Conservation (phyloP, 2,113 vertebrate species). For the Hepsetus odoe region DNA sequence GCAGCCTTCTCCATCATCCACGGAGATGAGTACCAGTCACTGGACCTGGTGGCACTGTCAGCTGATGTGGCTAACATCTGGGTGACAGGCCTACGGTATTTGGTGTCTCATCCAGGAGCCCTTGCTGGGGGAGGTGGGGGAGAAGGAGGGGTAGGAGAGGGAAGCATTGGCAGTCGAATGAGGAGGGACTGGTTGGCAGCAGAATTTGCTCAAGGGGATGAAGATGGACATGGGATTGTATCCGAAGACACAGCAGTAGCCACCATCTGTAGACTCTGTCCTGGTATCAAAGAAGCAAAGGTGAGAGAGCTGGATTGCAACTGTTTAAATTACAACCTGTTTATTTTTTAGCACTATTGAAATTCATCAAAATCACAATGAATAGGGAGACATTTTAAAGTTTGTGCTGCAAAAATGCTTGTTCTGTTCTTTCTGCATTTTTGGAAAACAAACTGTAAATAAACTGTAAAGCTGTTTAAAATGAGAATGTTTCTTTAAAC, state of each 20-base stretch:
- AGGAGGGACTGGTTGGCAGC: constrained; percentile 86
- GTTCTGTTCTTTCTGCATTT: neutral
- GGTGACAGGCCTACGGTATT: constrained; percentile 93
- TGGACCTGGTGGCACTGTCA: constrained; percentile 92
- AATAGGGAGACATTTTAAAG: neutral
- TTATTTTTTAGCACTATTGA: neutral
- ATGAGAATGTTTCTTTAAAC: neutral
- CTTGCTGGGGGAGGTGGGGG: constrained; percentile 74
- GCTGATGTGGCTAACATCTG: constrained; percentile 98
- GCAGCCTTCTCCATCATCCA: constrained; percentile 93
- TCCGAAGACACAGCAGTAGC: constrained; percentile 89
- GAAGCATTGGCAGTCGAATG: constrained; percentile 82
- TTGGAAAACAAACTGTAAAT: neutral
- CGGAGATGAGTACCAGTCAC: constrained; percentile 94
- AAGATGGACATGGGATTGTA: constrained; percentile 91
- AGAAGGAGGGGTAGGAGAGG: constrained; percentile 83
- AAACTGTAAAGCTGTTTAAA: neutral
- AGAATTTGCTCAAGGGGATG: constrained; percentile 85
- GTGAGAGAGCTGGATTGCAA: constrained; percentile 61
- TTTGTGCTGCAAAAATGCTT: neutral
- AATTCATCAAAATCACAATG: neutral
- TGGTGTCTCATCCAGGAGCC: constrained; percentile 88
- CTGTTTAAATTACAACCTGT: neutral
- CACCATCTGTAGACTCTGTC: constrained; percentile 89
- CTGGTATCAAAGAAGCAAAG: constrained; percentile 92